These are phyloP conservation scores for Drosophila vallismaia DNA, from an alignment of 2,888 invertebrate genomes.

Conservation along the genomic window DNA sequence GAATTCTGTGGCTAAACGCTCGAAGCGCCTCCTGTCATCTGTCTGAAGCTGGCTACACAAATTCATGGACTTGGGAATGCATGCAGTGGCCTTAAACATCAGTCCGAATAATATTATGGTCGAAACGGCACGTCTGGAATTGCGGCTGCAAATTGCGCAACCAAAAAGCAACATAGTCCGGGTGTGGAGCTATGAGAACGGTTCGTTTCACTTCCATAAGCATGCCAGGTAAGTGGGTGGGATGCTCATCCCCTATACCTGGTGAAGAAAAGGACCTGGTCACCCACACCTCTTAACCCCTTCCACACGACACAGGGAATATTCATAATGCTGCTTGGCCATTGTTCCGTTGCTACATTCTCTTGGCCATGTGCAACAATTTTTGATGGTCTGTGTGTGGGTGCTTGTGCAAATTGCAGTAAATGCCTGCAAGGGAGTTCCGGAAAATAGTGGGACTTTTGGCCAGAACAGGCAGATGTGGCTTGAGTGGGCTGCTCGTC, in stretches of 20 bases:
- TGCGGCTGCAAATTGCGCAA: slow-evolving; percentile 47
- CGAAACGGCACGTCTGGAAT: slow-evolving; percentile 35
- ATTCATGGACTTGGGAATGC: slow-evolving; percentile 35
- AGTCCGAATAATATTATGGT: slow-evolving; percentile 22
- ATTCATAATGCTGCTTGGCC: slow-evolving; percentile 48
- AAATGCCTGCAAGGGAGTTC: slow-evolving; percentile 51
- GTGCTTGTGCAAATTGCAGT: slow-evolving; percentile 63
- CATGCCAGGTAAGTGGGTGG: slow-evolving; percentile 41
- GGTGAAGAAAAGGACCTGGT: slow-evolving; percentile 29
- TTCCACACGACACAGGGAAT: slow-evolving; percentile 11
- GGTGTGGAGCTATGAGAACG: slow-evolving; percentile 6
- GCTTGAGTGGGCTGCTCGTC: slow-evolving; percentile 22
- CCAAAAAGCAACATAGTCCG: slow-evolving; percentile 1
- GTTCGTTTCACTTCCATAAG: slow-evolving; percentile 44
- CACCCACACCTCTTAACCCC: slow-evolving; percentile 12
- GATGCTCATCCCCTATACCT: slow-evolving; percentile 14
- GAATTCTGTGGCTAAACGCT: slow-evolving; percentile 3
- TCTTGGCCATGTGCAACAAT: slow-evolving; percentile 42
- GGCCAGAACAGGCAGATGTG: not conserved
- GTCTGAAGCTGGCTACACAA: slow-evolving; percentile 22
- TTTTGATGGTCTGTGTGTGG: slow-evolving; percentile 12
- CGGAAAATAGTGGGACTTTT: not conserved
- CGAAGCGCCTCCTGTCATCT: not conserved
- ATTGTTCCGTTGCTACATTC: slow-evolving; percentile 45
- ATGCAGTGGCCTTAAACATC: slow-evolving; percentile 14